A percentile compares a stretch with the other conserved stretches of the same genome.
These are phyloP conservation scores for Heloderma charlesbogerti DNA, from an alignment of 2,113 vertebrate genomes.

Conservation along the genomic window DNA sequence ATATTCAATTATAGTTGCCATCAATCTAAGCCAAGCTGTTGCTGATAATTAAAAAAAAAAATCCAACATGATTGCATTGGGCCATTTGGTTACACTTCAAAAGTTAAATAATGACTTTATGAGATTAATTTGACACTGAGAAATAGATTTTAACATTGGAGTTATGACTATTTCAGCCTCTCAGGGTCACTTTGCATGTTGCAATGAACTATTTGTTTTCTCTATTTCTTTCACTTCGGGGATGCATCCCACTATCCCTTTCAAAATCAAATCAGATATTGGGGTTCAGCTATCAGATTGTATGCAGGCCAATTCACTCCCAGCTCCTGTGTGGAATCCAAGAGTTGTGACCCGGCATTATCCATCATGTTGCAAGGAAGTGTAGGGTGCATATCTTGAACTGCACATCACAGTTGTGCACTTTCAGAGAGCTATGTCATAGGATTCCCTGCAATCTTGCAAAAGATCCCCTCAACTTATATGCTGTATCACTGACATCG, in stretches of 20 bases:
- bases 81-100: slow-evolving; percentile 15
- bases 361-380: neutral
- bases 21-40: slow-evolving; percentile 24
- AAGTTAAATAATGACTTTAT: slow-evolving; percentile 21
- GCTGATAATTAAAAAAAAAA: slow-evolving; percentile 17
- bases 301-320: no score
- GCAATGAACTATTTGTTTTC: neutral
- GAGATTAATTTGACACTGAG: slow-evolving; percentile 8
- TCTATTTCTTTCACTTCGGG: neutral
- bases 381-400: neutral
- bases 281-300: neutral
- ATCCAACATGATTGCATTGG: neutral
- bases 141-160: neutral
- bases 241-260: neutral
- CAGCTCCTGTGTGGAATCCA: neutral
- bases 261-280: neutral
- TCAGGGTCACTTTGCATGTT: neutral
- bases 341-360: neutral
- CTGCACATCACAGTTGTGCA: neutral
- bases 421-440: neutral
- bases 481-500: no score
- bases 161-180: neutral
- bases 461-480: neutral
- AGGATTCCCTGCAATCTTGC: neutral
- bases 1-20: slow-evolving; percentile 17